Evolutionary conservation across 64 coral and sea anemone species (phyloP), one percentile per base, ranked within the genome.

Genomic region (Pocillopora damicornis): DNA sequence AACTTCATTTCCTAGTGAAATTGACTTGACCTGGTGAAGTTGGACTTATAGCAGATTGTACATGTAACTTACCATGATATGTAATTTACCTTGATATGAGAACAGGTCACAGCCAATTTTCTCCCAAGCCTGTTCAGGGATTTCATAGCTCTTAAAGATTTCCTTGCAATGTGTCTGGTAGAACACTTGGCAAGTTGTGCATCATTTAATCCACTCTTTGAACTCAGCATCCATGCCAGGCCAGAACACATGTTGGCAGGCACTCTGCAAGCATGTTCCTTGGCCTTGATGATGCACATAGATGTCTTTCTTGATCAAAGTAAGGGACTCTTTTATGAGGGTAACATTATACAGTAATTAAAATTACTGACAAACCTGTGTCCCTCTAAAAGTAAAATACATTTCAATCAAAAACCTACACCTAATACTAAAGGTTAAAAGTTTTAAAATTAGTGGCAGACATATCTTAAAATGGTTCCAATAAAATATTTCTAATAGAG

Each of bases 191-290:
- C 89, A 85, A 15, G 77, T 61, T 23, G 80, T 71, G 68, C 89
- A 86, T 14, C 34, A 30, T 15, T 25, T 36, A 15, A 91, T 86
- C 65, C 38, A 64, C 25, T 86, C 59, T 18, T 82, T 87, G 5
- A 81, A 11, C 71, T 92, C 83, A 11, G 87, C n/a, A 45, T 87
- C 87, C 76, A 74, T 92, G 15, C 75, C 42, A 13, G 90, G 90
- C 83, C 81, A 86, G 60, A 77, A 79, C 1, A 79, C 73, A 38
- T 57, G 64, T 60, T 91, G 81, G 23, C 81, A 61, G 34, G 81
- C 80, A 17, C 61, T 17, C 1, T 42, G 58, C 2, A 78, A 57
- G 25, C 57, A 89, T 61, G 9, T 22, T 17, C 80, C 26, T 3
- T 60, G 16, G 1, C 86, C 86, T 72, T 15, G 17, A 17, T 88